phyloP scores from a whole-genome alignment of 2,113 vertebrate species.

The Prinia subflava region DNA sequence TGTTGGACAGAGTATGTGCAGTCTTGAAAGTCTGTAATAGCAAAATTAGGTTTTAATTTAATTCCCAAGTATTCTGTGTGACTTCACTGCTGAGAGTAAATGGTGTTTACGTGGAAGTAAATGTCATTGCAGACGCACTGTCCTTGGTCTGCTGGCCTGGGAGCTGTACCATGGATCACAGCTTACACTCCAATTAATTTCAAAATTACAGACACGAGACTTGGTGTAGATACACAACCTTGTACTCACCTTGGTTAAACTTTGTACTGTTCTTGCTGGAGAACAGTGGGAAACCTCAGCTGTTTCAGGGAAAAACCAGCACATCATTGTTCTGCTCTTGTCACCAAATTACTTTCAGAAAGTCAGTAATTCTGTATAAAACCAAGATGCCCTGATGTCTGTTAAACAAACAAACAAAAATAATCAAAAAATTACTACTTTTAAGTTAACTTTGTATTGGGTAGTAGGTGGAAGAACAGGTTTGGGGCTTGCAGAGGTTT shows the following conservation, averaged over 20 bases:
- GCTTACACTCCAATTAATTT: background rate
- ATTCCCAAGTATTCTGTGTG: background rate
- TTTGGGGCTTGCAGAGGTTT: background rate
- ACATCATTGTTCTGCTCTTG: background rate
- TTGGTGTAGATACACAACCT: background rate
- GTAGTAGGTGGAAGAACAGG: background rate
- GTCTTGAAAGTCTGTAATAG: background rate
- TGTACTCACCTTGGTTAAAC: background rate
- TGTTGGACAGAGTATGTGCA: background rate
- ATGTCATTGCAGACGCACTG: background rate
- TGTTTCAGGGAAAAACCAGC: background rate
- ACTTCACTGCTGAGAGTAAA: background rate
- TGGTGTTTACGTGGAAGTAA: background rate
- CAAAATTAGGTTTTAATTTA: conserved; percentile 23
- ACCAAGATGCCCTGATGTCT: background rate
- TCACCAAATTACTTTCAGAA: background rate
- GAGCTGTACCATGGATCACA: background rate
- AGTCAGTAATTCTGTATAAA: background rate
- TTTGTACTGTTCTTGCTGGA: background rate
- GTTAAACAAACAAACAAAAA: background rate
- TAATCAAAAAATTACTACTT: background rate
- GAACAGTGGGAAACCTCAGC: background rate
- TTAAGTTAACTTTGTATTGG: background rate
- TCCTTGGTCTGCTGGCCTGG: background rate
- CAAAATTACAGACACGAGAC: background rate